Evolutionary conservation across 2,113 vertebrate species (phyloP).

Genomic region (Neodontobutis hainanensis): DNA sequence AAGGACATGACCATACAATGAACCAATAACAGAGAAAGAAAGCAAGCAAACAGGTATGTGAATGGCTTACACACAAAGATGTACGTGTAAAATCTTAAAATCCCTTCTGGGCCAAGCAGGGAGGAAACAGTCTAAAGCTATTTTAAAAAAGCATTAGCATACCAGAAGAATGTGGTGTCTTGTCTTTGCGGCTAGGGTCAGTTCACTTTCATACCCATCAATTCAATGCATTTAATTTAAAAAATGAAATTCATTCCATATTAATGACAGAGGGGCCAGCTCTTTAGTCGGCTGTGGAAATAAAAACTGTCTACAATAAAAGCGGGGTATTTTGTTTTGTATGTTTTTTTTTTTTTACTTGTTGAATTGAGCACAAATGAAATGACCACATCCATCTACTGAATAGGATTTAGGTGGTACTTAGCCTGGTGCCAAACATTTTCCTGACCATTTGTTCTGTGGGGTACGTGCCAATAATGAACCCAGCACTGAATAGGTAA

Average conservation of each 20-base stretch:
- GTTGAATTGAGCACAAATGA: slow-evolving; percentile 39
- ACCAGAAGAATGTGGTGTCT: slow-evolving; percentile 29
- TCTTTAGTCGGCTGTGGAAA: slow-evolving; percentile 34
- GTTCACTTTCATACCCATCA: slow-evolving; percentile 30
- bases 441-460: slow-evolving; percentile 37
- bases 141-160: slow-evolving; percentile 42
- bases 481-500: slow-evolving; percentile 27
- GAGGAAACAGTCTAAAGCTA: slow-evolving; percentile 32
- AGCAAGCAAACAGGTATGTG: slow-evolving; percentile 16
- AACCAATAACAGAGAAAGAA: slow-evolving; percentile 14
- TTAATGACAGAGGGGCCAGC: slow-evolving; percentile 43
- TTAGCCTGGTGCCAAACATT: slow-evolving; percentile 53
- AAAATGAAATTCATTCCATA: slow-evolving; percentile 39
- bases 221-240: slow-evolving; percentile 32
- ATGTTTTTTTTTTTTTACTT: slow-evolving; percentile 6
- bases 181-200: slow-evolving; percentile 32
- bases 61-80: background rate
- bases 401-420: slow-evolving; percentile 38
- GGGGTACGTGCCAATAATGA: slow-evolving; percentile 11
- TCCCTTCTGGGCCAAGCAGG: slow-evolving; percentile 10
- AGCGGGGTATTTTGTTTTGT: background rate
- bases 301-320: slow-evolving; percentile 31
- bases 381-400: slow-evolving; percentile 39
- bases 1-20: slow-evolving; percentile 53
- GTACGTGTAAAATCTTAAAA: slow-evolving; percentile 39